Evolutionary conservation across 2,797 vertebrate species (phyloP).

Genomic region (Ceryle rudis): DNA sequence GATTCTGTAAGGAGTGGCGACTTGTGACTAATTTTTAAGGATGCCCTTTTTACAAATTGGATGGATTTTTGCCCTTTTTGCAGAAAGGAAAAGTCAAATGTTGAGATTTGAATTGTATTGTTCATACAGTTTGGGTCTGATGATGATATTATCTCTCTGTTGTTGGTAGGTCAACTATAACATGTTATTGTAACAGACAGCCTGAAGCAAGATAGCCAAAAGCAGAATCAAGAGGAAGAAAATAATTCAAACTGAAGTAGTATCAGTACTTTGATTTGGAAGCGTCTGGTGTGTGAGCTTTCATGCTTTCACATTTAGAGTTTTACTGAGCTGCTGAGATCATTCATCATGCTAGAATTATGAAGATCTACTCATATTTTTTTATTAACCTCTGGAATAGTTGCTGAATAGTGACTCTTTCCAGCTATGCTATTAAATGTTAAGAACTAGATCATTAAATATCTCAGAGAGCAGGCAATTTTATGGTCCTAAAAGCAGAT

Average conservation of each 20-base stretch:
- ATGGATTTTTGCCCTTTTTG: background rate
- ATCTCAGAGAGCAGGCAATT: background rate
- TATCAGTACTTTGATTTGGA: background rate
- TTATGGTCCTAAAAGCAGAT: background rate
- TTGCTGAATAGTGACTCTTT: background rate
- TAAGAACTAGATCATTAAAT: slow-evolving; percentile 8
- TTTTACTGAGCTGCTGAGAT: background rate
- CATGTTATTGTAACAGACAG: background rate
- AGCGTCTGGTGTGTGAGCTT: background rate
- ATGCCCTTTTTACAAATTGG: background rate
- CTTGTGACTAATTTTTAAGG: background rate
- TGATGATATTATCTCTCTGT: background rate
- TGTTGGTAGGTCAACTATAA: background rate
- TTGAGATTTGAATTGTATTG: background rate
- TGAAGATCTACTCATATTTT: background rate
- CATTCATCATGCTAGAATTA: background rate
- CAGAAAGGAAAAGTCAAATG: background rate
- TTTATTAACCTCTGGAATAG: slow-evolving; percentile 20
- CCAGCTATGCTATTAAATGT: background rate
- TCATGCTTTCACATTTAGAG: background rate
- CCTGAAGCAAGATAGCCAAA: background rate
- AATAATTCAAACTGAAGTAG: background rate
- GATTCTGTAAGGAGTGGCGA: background rate
- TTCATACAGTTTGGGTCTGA: background rate
- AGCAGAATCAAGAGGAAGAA: background rate